phyloP scores from a whole-genome alignment of 2,888 invertebrate genomes.

The Aricia artaxerxes region DNA sequence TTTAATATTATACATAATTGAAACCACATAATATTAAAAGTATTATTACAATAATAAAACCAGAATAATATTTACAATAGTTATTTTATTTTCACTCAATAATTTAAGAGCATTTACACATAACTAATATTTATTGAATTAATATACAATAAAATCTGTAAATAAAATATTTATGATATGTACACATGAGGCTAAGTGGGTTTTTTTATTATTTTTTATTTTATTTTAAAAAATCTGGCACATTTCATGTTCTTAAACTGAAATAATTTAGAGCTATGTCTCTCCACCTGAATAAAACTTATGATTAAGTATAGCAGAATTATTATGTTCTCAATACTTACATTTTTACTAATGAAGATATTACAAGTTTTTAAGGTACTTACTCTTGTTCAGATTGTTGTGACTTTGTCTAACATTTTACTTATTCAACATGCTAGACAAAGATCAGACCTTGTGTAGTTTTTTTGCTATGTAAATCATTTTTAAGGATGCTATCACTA shows the following conservation, averaged over 20 bases:
- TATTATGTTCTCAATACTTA: too few relatives aligned
- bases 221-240: background rate
- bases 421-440: too few relatives aligned
- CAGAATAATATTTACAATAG: constrained; percentile 11
- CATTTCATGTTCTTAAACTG: background rate
- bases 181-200: constrained; percentile 10
- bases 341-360: too few relatives aligned
- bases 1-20: background rate
- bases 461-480: too few relatives aligned
- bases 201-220: background rate
- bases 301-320: too few relatives aligned
- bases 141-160: constrained; percentile 16
- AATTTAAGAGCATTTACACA: constrained; percentile 30
- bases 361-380: too few relatives aligned
- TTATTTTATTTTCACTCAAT: constrained; percentile 25
- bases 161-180: constrained; percentile 19
- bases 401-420: too few relatives aligned
- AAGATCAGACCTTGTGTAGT: too few relatives aligned
- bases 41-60: constrained; percentile 18
- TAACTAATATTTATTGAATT: background rate
- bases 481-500: too few relatives aligned
- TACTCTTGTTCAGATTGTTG: too few relatives aligned
- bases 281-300: background rate
- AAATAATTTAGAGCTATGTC: background rate
- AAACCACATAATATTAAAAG: background rate